A percentile compares a stretch with the other conserved stretches of the same genome.
phyloP scores from a whole-genome alignment of 2,797 vertebrate species.

The Helicolenus hilgendorfi region DNA sequence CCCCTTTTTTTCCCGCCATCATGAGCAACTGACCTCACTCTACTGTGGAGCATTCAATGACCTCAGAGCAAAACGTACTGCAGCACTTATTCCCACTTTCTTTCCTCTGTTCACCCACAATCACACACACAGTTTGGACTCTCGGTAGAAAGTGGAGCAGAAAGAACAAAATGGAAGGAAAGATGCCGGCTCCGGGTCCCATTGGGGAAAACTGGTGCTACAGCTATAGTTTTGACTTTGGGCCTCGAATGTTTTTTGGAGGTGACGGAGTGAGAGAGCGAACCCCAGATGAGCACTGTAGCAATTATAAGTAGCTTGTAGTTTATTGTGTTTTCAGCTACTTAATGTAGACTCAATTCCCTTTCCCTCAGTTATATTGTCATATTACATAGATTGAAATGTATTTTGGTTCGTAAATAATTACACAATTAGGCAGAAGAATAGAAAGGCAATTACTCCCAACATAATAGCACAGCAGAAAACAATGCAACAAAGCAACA shows the following conservation, averaged over 20 bases:
- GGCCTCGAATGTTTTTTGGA: conserved; percentile 11
- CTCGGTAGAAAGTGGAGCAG: conserved; percentile 32
- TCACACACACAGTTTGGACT: conserved; percentile 13
- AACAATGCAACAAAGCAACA: neutral
- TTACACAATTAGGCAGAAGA: conserved; percentile 19
- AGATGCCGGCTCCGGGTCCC: neutral
- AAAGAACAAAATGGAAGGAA: conserved; percentile 40
- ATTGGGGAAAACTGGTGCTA: neutral
- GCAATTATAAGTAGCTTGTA: conserved; percentile 11
- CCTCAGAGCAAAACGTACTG: conserved; percentile 63
- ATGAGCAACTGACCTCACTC: conserved; percentile 65
- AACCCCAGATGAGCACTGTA: conserved; percentile 26
- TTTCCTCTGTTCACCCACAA: conserved; percentile 4
- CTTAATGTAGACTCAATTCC: neutral
- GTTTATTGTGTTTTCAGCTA: conserved; percentile 1
- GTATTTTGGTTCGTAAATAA: conserved; percentile 11
- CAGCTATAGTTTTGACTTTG: conserved; percentile 24
- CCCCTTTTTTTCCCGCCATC: conserved; percentile 32
- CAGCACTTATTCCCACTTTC: conserved; percentile 33
- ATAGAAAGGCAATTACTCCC: conserved; percentile 1
- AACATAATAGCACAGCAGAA: neutral
- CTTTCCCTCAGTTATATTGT: neutral
- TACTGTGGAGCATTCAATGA: conserved; percentile 42
- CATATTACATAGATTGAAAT: neutral
- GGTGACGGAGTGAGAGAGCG: neutral